Base-by-base conservation (phyloP, 2,113 vertebrate genomes). In the Silurus asotus region DNA sequence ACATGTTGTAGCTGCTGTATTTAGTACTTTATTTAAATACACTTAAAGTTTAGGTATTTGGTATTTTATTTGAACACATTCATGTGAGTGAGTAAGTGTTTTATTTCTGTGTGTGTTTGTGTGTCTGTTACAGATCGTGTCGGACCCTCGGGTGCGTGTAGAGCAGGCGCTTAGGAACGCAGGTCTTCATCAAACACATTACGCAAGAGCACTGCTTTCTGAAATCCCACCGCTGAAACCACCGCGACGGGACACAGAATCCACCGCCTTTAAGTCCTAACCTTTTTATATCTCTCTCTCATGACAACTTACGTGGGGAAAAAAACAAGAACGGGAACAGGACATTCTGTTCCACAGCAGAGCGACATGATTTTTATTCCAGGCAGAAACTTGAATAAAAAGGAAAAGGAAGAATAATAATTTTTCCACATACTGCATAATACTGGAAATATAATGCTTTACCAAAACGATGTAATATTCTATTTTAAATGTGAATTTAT, bases 131-230 rank as follows among this genome's bases (percentile, higher is more conserved):
- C 94, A 99, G 98, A 96, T 99, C 83, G 91, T 96, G 89, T 95
- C 97, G 88, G 98, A 99, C 88, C 96, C 95, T 10, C 95, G 98
- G 88, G 90, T 99, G 70, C 95, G 96, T 76, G 91, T 96, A 0
- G 97, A 99, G 88, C 93, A 96, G 64, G 97, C 97, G 2, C 96
- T 99, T 49, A 94, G 97, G 74, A 94, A 96, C 86, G 97, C 96
- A 37, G 97, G 96, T 79, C 95, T 99, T 90, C 97, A 97, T 74
- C 93, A 94, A 85, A 94, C 95, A 8, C 91, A 67, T 53, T 99
- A 99, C 20, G 97, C 96, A 61, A 95, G 93, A 92, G 93, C 96
- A 77, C 88, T 97, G 55, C 89, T 99, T 58, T 94, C 96, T 45
- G 94, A 93, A 84, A 93, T 99, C 58, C 93, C 84, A 25, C 97